Conservation (phyloP, 2,888 invertebrate genomes). For the Amblyjoppa proteus region DNA sequence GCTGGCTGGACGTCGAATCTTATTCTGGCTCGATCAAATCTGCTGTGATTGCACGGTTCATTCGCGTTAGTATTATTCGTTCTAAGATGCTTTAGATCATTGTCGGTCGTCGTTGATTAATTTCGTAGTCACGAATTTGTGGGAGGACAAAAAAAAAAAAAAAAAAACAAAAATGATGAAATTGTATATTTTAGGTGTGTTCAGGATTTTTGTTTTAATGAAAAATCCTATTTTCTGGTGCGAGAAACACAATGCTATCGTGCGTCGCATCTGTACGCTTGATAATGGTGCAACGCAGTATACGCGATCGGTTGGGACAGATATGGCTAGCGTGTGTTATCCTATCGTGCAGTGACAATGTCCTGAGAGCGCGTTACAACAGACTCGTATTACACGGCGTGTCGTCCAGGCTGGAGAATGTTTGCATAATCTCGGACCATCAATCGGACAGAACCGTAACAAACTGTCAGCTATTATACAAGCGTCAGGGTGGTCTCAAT, state of each 20-base stretch:
- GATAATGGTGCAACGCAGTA: slow-evolving; percentile 13
- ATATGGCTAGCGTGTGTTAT: slow-evolving; percentile 22
- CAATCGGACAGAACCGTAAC: slow-evolving; percentile 31
- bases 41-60: background rate
- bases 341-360: background rate
- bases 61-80: background rate
- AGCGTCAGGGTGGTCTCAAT: slow-evolving; percentile 23
- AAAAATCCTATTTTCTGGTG: background rate
- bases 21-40: background rate
- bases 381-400: slow-evolving; percentile 49
- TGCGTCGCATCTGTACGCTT: background rate
- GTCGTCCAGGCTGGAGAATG: slow-evolving; percentile 58
- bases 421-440: slow-evolving; percentile 61
- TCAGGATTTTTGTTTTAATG: background rate
- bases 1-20: background rate
- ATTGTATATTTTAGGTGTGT: background rate
- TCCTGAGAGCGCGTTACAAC: slow-evolving; percentile 27
- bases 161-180: background rate
- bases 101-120: slow-evolving; percentile 5
- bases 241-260: background rate
- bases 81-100: background rate
- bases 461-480: slow-evolving; percentile 30
- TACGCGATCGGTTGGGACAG: slow-evolving; percentile 34
- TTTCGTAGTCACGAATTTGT: background rate
- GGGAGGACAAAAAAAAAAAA: background rate